phyloP scores from a whole-genome alignment of 2,888 invertebrate genomes.

The Macaria liturata region DNA sequence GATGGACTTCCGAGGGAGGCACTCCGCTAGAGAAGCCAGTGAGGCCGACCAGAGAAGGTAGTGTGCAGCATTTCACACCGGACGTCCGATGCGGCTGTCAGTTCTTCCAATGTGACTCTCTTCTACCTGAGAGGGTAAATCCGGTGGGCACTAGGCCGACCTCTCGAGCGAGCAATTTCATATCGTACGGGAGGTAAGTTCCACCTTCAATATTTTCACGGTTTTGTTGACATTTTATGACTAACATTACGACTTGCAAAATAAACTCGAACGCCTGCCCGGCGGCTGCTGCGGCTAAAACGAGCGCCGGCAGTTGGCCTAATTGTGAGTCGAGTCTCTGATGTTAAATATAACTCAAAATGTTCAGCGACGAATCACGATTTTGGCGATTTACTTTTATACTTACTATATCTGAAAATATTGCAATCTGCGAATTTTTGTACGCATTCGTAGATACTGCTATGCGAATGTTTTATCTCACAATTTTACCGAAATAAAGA shows the following conservation, averaged over 20 bases:
- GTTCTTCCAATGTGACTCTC: slow-evolving; percentile 91
- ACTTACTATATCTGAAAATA: slow-evolving; percentile 28
- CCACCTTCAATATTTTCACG: slow-evolving; percentile 46
- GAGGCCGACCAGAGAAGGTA: slow-evolving; percentile 88
- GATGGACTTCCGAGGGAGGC: slow-evolving; percentile 88
- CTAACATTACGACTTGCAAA: slow-evolving; percentile 55
- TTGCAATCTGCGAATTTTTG: slow-evolving; percentile 43
- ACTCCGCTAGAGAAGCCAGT: slow-evolving; percentile 84
- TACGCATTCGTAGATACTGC: neutral
- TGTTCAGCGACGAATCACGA: slow-evolving; percentile 53
- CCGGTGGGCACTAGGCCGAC: slow-evolving; percentile 86
- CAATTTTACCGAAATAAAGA: neutral
- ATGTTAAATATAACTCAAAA: slow-evolving; percentile 74
- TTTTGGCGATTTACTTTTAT: slow-evolving; percentile 57
- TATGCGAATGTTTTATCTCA: neutral
- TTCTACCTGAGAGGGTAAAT: slow-evolving; percentile 89
- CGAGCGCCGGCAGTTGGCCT: slow-evolving; percentile 78
- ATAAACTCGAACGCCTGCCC: slow-evolving; percentile 67
- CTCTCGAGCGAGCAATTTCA: slow-evolving; percentile 82
- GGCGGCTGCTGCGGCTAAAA: slow-evolving; percentile 79
- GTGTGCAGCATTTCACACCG: slow-evolving; percentile 87
- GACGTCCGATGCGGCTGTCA: slow-evolving; percentile 94
- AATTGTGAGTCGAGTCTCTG: slow-evolving; percentile 73
- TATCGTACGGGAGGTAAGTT: slow-evolving; percentile 73
- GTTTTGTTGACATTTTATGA: slow-evolving; percentile 62